Base-by-base conservation (phyloP, 2,888 invertebrate species). In the Lampropteryx suffumata region DNA sequence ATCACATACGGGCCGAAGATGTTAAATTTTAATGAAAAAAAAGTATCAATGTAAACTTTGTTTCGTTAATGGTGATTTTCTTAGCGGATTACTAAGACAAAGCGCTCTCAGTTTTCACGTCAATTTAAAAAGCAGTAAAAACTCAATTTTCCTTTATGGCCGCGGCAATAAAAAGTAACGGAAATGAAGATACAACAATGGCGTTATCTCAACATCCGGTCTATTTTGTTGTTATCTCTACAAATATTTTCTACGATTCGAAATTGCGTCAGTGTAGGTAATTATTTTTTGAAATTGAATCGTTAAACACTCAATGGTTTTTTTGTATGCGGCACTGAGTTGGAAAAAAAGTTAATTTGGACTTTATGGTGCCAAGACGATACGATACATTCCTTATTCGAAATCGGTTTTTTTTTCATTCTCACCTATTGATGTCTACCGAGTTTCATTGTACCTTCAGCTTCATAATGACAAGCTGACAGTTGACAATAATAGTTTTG, bases 1-100 rank as follows among this genome's bases (percentile, higher is more conserved):
- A 84, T 84, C 82, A 84, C 75, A 88, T 88, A 89, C 85, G 90
- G 90, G 89, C 72, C 58, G 33, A 36, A 65, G 70, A 63, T 69
- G 69, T 76, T 75, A 77, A 76, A 76, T 73, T 71, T 67, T 68
- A 70, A 72, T 71, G 62, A 71, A 66, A 66, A 70, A 71, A 76
- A 73, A 76, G 66, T 75, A 78, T 82, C 74, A 69, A 59, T 67
- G 69, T 59, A 40, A 55, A 71, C 64, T 58, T 57, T 51, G 56
- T 63, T 60, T 37, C 42, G 17, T 17, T 54, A 53, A 44, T 50
- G 45, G 48, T 51, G 34, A 50, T 48, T 57, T 48, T 56, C 46
- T 42, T 40, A 58, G 47, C 47, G 45, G 44, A 53, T 55, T 55
- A 54, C 47, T 8, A 30, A 54, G 28, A 48, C 54, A 50, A 37